Evolutionary conservation across 64 coral and sea anemone genomes (phyloP).

Genomic region (Cladopsammia gracilis): DNA sequence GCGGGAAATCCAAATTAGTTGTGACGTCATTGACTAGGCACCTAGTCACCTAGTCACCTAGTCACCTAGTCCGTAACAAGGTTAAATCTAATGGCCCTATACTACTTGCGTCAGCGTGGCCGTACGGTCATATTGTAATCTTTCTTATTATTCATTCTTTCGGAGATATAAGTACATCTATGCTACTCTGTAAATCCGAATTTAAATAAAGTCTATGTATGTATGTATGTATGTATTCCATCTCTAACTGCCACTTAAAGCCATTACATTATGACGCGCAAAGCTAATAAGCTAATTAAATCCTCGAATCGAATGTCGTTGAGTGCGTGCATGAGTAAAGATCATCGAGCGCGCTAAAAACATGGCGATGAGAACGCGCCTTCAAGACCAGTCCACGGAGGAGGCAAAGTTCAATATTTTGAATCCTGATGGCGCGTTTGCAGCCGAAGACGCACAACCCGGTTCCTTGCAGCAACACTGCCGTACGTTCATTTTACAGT

Average conservation of each 20-base stretch:
- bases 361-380: conserved; percentile 84
- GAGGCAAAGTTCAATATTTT: conserved; percentile 71
- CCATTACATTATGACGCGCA: conserved; percentile 19
- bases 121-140: too few species aligned
- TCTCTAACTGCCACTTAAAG: background rate
- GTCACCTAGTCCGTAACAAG: too few species aligned
- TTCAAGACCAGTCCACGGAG: conserved; percentile 58
- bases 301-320: background rate
- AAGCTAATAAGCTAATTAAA: conserved; percentile 1
- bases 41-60: too few species aligned
- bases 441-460: conserved; percentile 12
- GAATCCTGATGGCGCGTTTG: conserved; percentile 31
- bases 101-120: too few species aligned
- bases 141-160: too few species aligned
- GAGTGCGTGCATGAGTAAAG: background rate
- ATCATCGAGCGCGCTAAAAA: background rate
- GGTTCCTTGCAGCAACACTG: conserved; percentile 78
- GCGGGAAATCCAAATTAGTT: too few species aligned
- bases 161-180: too few species aligned
- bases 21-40: too few species aligned
- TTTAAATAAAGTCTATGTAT: too few species aligned
- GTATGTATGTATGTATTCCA: background rate
- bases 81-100: too few species aligned
- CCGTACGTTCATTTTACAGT: conserved; percentile 84
- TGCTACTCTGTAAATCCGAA: too few species aligned